phyloP scores from a whole-genome alignment of 2,888 invertebrate genomes.

The Temnothorax rugatulus region DNA sequence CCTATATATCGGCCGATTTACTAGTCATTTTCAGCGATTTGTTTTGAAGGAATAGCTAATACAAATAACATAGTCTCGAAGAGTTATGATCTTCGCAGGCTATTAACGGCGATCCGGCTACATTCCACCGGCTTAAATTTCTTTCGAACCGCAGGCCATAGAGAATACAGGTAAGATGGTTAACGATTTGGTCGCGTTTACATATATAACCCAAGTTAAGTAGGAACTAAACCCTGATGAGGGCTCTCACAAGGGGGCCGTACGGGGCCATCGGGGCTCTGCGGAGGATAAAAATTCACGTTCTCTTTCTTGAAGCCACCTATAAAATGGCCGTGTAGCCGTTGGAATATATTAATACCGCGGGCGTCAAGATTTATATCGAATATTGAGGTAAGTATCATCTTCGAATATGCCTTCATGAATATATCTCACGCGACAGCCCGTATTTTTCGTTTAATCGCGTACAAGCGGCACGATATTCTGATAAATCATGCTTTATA shows the following conservation, averaged over 20 bases:
- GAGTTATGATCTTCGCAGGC: slow-evolving; percentile 74
- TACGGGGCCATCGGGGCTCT: slow-evolving; percentile 42
- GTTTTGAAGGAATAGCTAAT: slow-evolving; percentile 53
- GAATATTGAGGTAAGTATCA: slow-evolving; percentile 57
- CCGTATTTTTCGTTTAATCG: slow-evolving; percentile 46
- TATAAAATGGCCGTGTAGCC: slow-evolving; percentile 69
- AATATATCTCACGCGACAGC: slow-evolving; percentile 47
- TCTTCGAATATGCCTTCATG: slow-evolving; percentile 43
- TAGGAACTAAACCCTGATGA: slow-evolving; percentile 78
- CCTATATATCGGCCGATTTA: neutral
- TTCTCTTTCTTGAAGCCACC: slow-evolving; percentile 65
- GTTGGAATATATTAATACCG: slow-evolving; percentile 69
- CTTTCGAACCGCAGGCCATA: slow-evolving; percentile 64
- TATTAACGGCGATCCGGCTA: slow-evolving; percentile 74
- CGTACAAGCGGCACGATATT: slow-evolving; percentile 11
- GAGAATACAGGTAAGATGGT: slow-evolving; percentile 72
- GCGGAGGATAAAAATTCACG: slow-evolving; percentile 69
- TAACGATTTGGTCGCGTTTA: slow-evolving; percentile 77
- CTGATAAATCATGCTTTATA: slow-evolving; percentile 36
- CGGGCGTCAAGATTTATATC: slow-evolving; percentile 71
- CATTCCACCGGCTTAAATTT: slow-evolving; percentile 74
- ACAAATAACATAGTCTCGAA: slow-evolving; percentile 59
- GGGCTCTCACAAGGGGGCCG: slow-evolving; percentile 77
- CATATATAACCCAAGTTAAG: slow-evolving; percentile 78
- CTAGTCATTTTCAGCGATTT: slow-evolving; percentile 51